Percentiles rank a stretch among this genome's conserved stretches.
phyloP scores from a whole-genome alignment of 1,140 invertebrate genomes.

The Geopemphigus sp. region DNA sequence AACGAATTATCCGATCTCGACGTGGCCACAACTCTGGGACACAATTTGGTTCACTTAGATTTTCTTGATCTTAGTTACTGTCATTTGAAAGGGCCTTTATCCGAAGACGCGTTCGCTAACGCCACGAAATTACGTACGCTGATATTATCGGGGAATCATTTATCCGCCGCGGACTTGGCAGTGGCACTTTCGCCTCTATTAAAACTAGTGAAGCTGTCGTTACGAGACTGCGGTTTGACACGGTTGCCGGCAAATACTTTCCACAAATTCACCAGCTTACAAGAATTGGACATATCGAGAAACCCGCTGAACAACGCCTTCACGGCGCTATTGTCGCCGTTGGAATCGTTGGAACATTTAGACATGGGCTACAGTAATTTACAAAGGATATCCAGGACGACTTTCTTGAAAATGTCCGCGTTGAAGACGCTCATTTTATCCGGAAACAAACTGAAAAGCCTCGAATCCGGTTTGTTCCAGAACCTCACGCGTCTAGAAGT shows the following conservation, averaged over 20 bases:
- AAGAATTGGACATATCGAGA: constrained; percentile 68
- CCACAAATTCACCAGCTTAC: constrained; percentile 61
- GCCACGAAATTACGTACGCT: constrained; percentile 66
- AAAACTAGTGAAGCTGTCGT: constrained; percentile 65
- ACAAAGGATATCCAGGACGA: constrained; percentile 64
- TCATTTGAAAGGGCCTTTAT: constrained; percentile 65
- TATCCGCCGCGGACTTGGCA: constrained; percentile 66
- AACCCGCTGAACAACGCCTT: constrained; percentile 70
- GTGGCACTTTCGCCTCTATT: constrained; percentile 66
- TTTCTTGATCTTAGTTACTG: constrained; percentile 70
- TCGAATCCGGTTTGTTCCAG: constrained; percentile 69
- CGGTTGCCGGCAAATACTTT: constrained; percentile 65
- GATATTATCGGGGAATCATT: constrained; percentile 66
- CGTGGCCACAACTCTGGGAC: constrained; percentile 64
- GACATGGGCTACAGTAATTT: constrained; percentile 74
- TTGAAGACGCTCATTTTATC: constrained; percentile 67
- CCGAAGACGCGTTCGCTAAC: constrained; percentile 68
- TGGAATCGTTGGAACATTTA: constrained; percentile 66
- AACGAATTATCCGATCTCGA: constrained; percentile 67
- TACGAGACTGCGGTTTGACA: constrained; percentile 66
- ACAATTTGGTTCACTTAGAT: constrained; percentile 66
- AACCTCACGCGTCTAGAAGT: constrained; percentile 67
- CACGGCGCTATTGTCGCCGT: constrained; percentile 64
- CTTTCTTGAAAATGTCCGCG: constrained; percentile 69
- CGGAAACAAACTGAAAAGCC: constrained; percentile 65